Evolutionary conservation across 2,113 vertebrate species (phyloP), one percentile per base, ranked within the genome.

Genomic region (Syrrhaptes paradoxus): DNA sequence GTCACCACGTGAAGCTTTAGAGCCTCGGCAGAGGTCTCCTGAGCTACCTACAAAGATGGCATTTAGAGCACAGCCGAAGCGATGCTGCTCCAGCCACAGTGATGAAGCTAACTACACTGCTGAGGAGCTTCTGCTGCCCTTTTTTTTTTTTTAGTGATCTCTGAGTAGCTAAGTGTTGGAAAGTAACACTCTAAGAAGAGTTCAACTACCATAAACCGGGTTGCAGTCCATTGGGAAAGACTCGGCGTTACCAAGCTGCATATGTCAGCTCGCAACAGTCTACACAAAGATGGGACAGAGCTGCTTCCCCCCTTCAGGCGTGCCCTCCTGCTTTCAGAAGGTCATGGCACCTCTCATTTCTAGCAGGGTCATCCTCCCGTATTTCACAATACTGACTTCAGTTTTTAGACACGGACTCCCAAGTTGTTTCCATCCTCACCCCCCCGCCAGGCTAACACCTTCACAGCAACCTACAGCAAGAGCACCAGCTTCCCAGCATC

Each of bases 381-480:
- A 24, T 55, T 38, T 34, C 4, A 20, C 21, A 41, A 75, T 29
- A 28, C 9, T 6, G 12, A 41, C 41, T 72, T 72, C 34, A 63
- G 3, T 21, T 68, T 54, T 49, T 54, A 67, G 73, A 55, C 32
- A 32, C 6, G 41, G 55, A 32, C 32, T 68, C 31, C 43, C 1
- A 0, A 63, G 43, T 14, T 3, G 0, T 16, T n/a, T 22, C 12
- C 41, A 46, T 17, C 21, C 18, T 22, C 13, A 24, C 38, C 21
- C 43, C 67, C 51, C n/a, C 11, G 7, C 13, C 58, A 45, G 24
- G 26, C 41, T 5, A 62, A 25, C 48, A 43, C 6, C 14, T 17
- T 3, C 31, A 10, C 22, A 43, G 43, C 10, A 13, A 43, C 2
- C 43, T 38, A 36, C 32, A 20, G 38, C 20, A 59, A 5, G 4